These are phyloP conservation scores for Callocephalon fimbriatum DNA, from an alignment of 2,113 vertebrate species.

Conservation along the genomic window DNA sequence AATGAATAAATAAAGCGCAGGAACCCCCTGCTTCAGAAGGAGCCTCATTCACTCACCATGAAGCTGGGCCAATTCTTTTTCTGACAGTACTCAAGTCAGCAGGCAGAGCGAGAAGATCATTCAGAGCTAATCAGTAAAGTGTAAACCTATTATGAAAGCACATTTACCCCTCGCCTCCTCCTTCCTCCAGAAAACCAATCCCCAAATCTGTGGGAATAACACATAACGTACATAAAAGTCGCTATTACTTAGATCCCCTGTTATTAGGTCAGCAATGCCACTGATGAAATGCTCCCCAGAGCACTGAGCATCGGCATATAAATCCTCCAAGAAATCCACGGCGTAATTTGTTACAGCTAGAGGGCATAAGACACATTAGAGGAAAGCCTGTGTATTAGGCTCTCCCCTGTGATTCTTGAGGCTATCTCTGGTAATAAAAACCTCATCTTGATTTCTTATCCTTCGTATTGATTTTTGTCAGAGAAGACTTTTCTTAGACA, in stretches of 20 bases:
- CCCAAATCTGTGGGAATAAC: conserved; percentile 30
- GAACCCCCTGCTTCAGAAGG: not conserved
- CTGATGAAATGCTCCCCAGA: conserved; percentile 32
- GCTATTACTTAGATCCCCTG: conserved; percentile 45
- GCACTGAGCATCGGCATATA: not conserved
- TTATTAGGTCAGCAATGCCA: conserved; percentile 12
- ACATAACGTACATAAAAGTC: not conserved
- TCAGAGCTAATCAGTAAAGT: conserved; percentile 65
- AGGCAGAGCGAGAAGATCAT: conserved; percentile 58
- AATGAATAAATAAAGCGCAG: conserved; percentile 12
- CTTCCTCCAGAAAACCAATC: conserved; percentile 28
- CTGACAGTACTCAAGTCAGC: conserved; percentile 38
- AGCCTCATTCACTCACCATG: conserved; percentile 44
- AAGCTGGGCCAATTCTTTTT: conserved; percentile 25
- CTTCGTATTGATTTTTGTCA: conserved; percentile 17
- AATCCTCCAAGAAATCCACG: conserved; percentile 43
- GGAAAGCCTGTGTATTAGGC: not conserved
- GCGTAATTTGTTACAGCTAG: not conserved
- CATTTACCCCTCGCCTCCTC: conserved; percentile 24
- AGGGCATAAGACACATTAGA: conserved; percentile 1
- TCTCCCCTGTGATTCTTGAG: conserved; percentile 11
- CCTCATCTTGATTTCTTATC: conserved; percentile 53
- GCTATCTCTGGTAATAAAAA: conserved; percentile 55
- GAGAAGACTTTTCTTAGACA: not conserved
- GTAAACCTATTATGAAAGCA: conserved; percentile 62